These are phyloP conservation scores for Ornithoptera alexandrae DNA, from an alignment of 2,888 invertebrate genomes.

Conservation along the genomic window DNA sequence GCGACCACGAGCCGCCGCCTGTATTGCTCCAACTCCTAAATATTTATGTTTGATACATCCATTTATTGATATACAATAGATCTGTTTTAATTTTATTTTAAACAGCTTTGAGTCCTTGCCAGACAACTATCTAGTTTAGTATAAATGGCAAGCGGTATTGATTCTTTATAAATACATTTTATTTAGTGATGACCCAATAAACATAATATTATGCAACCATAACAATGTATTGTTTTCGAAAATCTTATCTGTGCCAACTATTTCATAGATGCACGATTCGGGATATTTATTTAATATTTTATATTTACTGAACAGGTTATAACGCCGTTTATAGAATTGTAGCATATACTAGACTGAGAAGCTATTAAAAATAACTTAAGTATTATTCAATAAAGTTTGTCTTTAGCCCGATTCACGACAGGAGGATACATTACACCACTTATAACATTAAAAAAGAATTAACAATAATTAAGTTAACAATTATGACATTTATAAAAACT, in stretches of 20 bases:
- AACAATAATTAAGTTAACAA: background rate
- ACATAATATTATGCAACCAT: background rate
- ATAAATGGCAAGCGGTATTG: conserved; percentile 13
- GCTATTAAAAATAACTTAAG: too few relatives aligned
- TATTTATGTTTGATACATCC: conserved; percentile 57
- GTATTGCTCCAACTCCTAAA: conserved; percentile 53
- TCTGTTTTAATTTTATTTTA: conserved; percentile 31
- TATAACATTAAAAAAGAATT: background rate
- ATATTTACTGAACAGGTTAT: background rate
- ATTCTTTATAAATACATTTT: background rate
- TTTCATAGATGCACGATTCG: background rate
- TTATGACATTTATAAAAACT: background rate
- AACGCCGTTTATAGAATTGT: background rate
- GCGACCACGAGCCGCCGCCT: conserved; percentile 46
- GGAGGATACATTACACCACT: too few relatives aligned
- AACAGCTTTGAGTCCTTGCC: conserved; percentile 24
- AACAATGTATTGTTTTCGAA: background rate
- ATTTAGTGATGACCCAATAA: background rate
- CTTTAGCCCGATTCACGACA: too few relatives aligned
- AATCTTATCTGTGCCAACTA: background rate
- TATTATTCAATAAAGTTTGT: too few relatives aligned
- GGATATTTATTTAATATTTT: background rate
- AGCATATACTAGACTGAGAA: background rate
- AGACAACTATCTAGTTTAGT: conserved; percentile 24
- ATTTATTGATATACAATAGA: conserved; percentile 45